These are phyloP conservation scores for Eupithecia tripunctaria DNA, from an alignment of 2,888 invertebrate genomes.

Conservation along the genomic window DNA sequence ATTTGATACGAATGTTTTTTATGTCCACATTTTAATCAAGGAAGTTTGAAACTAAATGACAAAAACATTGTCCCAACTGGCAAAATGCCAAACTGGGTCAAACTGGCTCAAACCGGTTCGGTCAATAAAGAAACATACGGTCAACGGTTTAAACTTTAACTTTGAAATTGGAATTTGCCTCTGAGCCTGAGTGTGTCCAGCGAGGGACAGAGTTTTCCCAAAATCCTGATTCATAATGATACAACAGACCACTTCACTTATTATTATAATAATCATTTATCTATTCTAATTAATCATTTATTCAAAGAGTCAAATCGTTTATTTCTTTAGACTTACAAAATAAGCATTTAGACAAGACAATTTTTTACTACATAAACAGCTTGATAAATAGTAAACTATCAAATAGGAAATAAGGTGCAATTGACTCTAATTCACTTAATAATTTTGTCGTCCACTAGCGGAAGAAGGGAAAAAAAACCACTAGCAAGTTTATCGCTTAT, in stretches of 20 bases:
- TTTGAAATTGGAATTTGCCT: constrained; percentile 3
- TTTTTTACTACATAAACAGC: too few species aligned
- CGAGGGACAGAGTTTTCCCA: neutral
- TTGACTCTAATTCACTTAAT: too few species aligned
- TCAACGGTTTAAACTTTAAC: constrained; percentile 7
- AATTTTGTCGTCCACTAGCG: too few species aligned
- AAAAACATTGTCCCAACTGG: constrained; percentile 5
- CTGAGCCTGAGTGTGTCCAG: neutral
- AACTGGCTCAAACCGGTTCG: constrained; percentile 4
- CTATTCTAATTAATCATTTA: too few species aligned
- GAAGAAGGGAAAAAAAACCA: too few species aligned
- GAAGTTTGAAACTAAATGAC: constrained; percentile 2
- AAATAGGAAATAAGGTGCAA: too few species aligned
- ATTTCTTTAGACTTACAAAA: too few species aligned
- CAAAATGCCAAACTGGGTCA: constrained; percentile 8
- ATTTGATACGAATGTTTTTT: neutral
- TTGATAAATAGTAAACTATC: too few species aligned
- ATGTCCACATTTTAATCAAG: constrained; percentile 2
- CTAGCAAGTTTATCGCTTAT: too few species aligned
- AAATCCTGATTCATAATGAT: neutral
- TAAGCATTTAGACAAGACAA: too few species aligned
- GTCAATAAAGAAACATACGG: constrained; percentile 12
- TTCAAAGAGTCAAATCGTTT: too few species aligned
- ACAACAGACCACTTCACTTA: neutral
- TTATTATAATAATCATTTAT: too few species aligned